Base-by-base conservation (phyloP, 1,140 invertebrate species). In the Chymomyza costata region DNA sequence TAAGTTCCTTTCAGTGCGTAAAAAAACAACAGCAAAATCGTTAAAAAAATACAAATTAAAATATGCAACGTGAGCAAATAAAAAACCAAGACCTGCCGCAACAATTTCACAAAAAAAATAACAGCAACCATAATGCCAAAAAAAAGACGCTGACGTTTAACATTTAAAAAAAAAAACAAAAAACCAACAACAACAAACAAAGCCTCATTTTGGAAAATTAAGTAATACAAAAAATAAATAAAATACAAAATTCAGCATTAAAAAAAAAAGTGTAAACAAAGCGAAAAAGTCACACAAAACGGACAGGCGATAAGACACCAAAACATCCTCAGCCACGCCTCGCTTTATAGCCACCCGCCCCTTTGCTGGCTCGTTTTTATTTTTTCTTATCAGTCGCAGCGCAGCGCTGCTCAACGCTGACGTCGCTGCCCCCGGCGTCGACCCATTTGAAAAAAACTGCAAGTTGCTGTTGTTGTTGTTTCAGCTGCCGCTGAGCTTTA, bases 1-100 rank as follows among this genome's bases (percentile, higher is more conserved):
- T n/a, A n/a, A n/a, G n/a, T 34, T 10, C 8, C 32, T 34, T 34
- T 34, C 11, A 34, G 32, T 10, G 11, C 32, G 32, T 13, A 34
- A 5, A 34, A 34, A 34, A 10, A 34, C 3, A 34, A 34, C 32
- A 34, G 32, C 3, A 34, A 13, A 34, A 13, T 14, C 5, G 25
- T 10, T 10, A 28, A 28, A 28, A 28, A 28, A 28, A 28, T 6
- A 28, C 32, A 34, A 34, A 34, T 5, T n/a, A 34, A 3, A 34
- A 34, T 10, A 34, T 14, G 32, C 32, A 21, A 64, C 47, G 25
- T 10, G 5, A 28, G 32, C 44, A 51, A 44, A 56, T 46, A 49
- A 62, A 54, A 34, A 55, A 65, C 47, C 45, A 55, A 63, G 68
- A 73, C 68, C 68, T 71, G 63, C 68, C 68, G 47, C 63, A 73